phyloP scores from a whole-genome alignment of 2,888 invertebrate genomes.

The Drosophila rellima region DNA sequence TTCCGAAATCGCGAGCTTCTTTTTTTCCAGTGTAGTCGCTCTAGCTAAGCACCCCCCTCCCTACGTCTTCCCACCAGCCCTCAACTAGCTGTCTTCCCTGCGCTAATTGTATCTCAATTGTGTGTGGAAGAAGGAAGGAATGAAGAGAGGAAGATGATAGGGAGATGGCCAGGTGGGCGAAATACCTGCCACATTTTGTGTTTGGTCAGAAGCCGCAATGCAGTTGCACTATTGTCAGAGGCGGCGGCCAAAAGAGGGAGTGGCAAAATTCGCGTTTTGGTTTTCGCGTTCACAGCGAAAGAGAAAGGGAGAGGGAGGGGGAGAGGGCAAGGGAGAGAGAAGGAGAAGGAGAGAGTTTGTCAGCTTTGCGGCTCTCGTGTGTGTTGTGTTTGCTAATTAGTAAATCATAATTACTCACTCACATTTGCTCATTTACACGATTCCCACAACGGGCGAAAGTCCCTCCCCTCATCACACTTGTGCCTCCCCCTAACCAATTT shows the following conservation, averaged over 20 bases:
- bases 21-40: conserved; percentile 16
- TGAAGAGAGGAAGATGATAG: neutral
- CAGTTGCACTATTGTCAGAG: conserved; percentile 6
- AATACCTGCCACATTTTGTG: conserved; percentile 16
- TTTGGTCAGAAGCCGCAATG: conserved; percentile 16
- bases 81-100: neutral
- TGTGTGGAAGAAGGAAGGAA: neutral
- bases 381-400: conserved; percentile 72
- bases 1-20: too few species aligned
- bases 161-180: neutral
- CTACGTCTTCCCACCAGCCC: neutral
- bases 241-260: neutral
- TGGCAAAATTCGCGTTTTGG: conserved; percentile 23
- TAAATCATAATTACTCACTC: conserved; percentile 79
- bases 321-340: neutral
- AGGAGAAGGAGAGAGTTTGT: conserved; percentile 42
- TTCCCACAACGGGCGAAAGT: conserved; percentile 15
- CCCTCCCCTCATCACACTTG: too few species aligned
- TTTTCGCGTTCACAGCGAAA: conserved; percentile 12
- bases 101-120: conserved; percentile 18
- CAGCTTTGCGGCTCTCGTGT: conserved; percentile 62
- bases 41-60: neutral
- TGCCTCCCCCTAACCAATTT: neutral
- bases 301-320: neutral
- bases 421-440: conserved; percentile 70